phyloP scores from a whole-genome alignment of 2,113 vertebrate species.

The Dryoscopus gambensis region DNA sequence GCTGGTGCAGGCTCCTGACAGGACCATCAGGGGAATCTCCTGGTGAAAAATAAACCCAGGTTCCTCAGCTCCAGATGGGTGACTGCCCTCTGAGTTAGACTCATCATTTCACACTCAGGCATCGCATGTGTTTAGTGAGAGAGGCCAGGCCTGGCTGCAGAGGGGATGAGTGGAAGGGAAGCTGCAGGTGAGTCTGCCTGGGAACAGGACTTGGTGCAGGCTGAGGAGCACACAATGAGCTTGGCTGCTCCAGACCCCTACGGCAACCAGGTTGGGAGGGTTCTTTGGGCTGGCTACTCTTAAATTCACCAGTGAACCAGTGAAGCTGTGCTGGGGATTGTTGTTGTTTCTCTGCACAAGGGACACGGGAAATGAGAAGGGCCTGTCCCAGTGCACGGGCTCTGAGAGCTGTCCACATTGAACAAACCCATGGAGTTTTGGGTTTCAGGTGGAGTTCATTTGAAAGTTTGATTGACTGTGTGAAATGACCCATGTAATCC shows the following conservation, averaged over 20 bases:
- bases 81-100: not conserved
- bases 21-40: not conserved
- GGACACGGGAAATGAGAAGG: not conserved
- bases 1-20: fast-evolving
- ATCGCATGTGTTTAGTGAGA: fast-evolving
- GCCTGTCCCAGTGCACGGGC: not conserved
- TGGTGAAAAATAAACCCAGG: not conserved
- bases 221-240: not conserved
- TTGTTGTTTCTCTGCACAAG: not conserved
- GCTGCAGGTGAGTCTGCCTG: not conserved
- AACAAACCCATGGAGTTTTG: not conserved
- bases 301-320: not conserved
- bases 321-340: not conserved
- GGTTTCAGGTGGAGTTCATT: not conserved
- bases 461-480: not conserved
- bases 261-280: not conserved
- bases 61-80: not conserved
- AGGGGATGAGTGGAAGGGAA: not conserved
- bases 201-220: not conserved
- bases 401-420: not conserved
- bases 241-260: not conserved
- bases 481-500: not conserved
- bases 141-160: not conserved
- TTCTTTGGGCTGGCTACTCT: not conserved
- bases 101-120: not conserved